Conservation (phyloP, 2,888 invertebrate genomes). For the Nomada flava region DNA sequence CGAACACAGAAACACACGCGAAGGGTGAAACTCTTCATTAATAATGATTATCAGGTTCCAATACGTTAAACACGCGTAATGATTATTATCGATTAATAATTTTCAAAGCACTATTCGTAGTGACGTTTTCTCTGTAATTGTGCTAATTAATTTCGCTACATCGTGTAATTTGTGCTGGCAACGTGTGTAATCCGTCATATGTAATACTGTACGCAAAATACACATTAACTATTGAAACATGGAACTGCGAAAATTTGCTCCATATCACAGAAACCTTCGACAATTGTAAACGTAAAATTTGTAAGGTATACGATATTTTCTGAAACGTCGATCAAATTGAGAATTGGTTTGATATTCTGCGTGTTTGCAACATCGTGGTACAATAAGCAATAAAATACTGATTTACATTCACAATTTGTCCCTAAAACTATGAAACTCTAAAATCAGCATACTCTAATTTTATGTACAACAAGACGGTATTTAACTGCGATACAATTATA, state of each 20-base stretch:
- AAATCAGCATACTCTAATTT: too few species aligned
- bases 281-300: too few species aligned
- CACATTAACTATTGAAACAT: background rate
- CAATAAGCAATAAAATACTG: too few species aligned
- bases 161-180: conserved; percentile 23
- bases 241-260: background rate
- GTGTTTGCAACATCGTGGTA: too few species aligned
- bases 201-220: background rate
- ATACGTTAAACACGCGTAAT: conserved; percentile 8
- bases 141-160: conserved; percentile 27
- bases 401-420: too few species aligned
- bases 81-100: conserved; percentile 33
- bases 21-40: conserved; percentile 8
- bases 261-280: background rate
- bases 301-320: too few species aligned
- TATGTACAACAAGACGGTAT: too few species aligned
- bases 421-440: too few species aligned
- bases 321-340: too few species aligned
- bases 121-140: conserved; percentile 34
- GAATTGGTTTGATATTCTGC: too few species aligned
- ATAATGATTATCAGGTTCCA: conserved; percentile 47
- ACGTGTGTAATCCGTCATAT: conserved; percentile 1
- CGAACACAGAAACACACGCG: background rate
- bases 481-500: too few species aligned
- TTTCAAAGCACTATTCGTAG: conserved; percentile 22